A percentile compares a stretch with the other conserved stretches of the same genome.
phyloP scores from a whole-genome alignment of 2,888 invertebrate genomes.

The Neoascia interrupta region DNA sequence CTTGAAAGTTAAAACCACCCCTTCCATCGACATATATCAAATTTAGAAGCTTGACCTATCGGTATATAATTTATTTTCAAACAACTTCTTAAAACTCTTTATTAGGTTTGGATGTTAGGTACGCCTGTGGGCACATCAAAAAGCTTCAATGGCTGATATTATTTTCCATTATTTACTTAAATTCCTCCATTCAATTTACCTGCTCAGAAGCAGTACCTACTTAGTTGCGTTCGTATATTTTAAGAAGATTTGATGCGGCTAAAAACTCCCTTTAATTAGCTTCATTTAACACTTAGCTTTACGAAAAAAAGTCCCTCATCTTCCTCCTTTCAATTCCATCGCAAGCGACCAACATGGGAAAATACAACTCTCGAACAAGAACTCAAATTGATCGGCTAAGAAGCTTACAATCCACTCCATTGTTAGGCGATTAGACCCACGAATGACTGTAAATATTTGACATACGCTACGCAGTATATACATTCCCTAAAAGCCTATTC shows the following conservation, averaged over 20 bases:
- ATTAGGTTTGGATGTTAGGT: no score
- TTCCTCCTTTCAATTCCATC: slow-evolving; percentile 30
- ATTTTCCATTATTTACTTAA: no score
- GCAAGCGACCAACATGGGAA: slow-evolving; percentile 23
- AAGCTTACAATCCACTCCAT: slow-evolving; percentile 46
- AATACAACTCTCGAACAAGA: neutral
- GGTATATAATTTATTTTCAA: no score
- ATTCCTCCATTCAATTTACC: no score
- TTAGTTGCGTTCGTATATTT: no score
- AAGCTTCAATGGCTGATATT: no score
- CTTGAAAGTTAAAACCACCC: no score
- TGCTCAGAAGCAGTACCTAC: no score
- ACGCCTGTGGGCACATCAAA: no score
- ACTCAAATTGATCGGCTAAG: slow-evolving; percentile 23
- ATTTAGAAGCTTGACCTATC: no score
- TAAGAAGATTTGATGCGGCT: slow-evolving; percentile 30
- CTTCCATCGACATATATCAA: no score
- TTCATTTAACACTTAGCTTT: slow-evolving; percentile 55
- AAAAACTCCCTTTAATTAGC: slow-evolving; percentile 46
- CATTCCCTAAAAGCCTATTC: slow-evolving; percentile 21
- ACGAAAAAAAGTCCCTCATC: neutral
- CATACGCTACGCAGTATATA: slow-evolving; percentile 31
- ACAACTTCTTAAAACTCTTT: no score
- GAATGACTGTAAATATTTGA: slow-evolving; percentile 66
- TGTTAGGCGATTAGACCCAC: slow-evolving; percentile 58